Conservation (phyloP, 2,888 invertebrate species). For the Chouioia cunea region DNA sequence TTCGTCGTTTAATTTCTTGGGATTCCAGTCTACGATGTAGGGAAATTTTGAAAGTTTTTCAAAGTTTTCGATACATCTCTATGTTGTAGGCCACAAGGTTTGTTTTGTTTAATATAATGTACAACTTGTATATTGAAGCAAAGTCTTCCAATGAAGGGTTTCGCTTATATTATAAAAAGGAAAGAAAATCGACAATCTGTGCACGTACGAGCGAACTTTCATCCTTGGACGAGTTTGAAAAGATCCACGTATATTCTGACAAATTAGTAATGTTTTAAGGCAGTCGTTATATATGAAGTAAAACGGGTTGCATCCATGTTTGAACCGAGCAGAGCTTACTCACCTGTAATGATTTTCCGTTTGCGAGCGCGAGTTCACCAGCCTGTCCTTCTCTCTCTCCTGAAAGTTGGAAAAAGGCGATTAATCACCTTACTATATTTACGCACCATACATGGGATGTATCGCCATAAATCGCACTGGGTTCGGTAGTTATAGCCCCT, state of each 20-base stretch:
- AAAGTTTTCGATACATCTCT: too few relatives aligned
- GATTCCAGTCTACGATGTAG: background rate
- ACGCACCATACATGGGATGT: background rate
- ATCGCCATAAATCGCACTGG: slow-evolving; percentile 27
- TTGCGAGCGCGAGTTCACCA: slow-evolving; percentile 65
- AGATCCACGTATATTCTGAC: background rate
- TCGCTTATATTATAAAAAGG: too few relatives aligned
- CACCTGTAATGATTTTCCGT: slow-evolving; percentile 70
- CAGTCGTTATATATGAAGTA: background rate
- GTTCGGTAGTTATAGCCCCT: too few relatives aligned
- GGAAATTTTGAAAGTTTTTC: background rate
- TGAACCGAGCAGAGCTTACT: slow-evolving; percentile 38
- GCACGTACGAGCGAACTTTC: too few relatives aligned
- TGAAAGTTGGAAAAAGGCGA: slow-evolving; percentile 49
- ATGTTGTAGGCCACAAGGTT: too few relatives aligned
- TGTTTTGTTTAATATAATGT: too few relatives aligned
- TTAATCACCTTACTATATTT: slow-evolving; percentile 25
- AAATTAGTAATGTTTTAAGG: too few relatives aligned
- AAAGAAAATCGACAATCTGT: background rate
- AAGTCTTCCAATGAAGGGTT: too few relatives aligned
- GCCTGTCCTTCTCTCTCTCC: slow-evolving; percentile 65
- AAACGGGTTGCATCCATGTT: background rate
- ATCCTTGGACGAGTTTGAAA: background rate
- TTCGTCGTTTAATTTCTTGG: too few relatives aligned
- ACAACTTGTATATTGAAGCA: too few relatives aligned